A percentile compares a stretch with the other conserved stretches of the same genome.
Conservation (phyloP, 2,797 vertebrate species). For the Coregonus suidteri region DNA sequence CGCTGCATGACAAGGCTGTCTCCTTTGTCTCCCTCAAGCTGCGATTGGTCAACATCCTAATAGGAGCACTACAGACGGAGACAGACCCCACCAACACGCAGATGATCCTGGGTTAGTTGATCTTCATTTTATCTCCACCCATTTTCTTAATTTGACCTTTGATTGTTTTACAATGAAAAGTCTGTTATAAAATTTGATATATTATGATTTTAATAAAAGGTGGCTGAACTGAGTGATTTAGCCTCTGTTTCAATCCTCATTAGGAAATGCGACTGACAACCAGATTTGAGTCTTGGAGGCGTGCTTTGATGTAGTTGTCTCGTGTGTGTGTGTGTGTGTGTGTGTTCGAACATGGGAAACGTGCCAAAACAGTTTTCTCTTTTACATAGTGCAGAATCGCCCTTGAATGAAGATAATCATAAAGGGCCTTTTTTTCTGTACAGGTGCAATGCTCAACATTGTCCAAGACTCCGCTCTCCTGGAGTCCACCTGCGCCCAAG, state of each 20-base stretch:
- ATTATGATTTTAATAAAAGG: background rate
- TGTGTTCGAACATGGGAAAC: too few relatives aligned
- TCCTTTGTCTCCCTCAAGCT: conserved; percentile 88
- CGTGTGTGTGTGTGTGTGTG: too few relatives aligned
- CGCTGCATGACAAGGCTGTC: conserved; percentile 82
- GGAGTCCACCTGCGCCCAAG: conserved; percentile 83
- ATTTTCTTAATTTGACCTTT: background rate
- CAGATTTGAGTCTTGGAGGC: too few relatives aligned
- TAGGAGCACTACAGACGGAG: conserved; percentile 90
- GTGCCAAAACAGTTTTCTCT: background rate
- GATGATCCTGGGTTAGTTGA: conserved; percentile 85
- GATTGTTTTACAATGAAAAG: background rate
- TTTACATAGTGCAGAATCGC: background rate
- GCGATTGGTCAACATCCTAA: conserved; percentile 87
- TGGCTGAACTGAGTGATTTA: too few relatives aligned
- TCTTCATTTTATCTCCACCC: background rate
- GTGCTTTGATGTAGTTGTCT: too few relatives aligned
- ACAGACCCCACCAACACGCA: conserved; percentile 89
- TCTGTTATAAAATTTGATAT: background rate
- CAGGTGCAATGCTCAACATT: conserved; percentile 90
- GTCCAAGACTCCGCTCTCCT: conserved; percentile 88
- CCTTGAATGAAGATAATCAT: background rate
- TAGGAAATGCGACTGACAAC: too few relatives aligned
- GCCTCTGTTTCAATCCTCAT: too few relatives aligned
- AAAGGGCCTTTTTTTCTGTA: conserved; percentile 35